Evolutionary conservation across 2,113 vertebrate genomes (phyloP).

Genomic region (Scophthalmus maximus): DNA sequence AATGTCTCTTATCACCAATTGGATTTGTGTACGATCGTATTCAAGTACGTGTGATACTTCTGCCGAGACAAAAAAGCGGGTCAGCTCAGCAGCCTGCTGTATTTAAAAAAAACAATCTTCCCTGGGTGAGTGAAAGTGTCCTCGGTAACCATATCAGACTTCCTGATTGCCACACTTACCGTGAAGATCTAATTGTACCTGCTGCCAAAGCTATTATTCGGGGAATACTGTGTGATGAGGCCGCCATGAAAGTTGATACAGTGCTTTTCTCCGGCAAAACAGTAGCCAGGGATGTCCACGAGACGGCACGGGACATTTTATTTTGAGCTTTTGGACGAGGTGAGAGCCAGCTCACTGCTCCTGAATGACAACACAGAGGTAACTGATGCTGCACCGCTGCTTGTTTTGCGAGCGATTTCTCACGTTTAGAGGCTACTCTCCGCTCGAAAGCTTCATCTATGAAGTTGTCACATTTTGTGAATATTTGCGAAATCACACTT

Average conservation of each 20-base stretch:
- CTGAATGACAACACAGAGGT: slow-evolving; percentile 29
- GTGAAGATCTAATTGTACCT: slow-evolving; percentile 50
- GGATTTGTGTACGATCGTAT: too few relatives aligned
- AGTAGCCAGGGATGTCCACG: slow-evolving; percentile 20
- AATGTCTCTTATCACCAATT: too few relatives aligned
- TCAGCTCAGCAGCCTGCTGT: too few relatives aligned
- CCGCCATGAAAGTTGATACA: slow-evolving; percentile 41
- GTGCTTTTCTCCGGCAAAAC: slow-evolving; percentile 17
- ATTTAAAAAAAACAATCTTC: not conserved
- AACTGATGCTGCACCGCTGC: slow-evolving; percentile 26
- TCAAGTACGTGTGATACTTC: too few relatives aligned
- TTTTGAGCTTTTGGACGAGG: slow-evolving; percentile 18
- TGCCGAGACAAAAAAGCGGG: too few relatives aligned
- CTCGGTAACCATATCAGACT: slow-evolving; percentile 43
- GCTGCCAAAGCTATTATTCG: slow-evolving; percentile 50
- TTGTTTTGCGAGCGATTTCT: slow-evolving; percentile 7
- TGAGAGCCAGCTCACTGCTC: slow-evolving; percentile 17
- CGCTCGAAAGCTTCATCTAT: not conserved
- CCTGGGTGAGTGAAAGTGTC: slow-evolving; percentile 26
- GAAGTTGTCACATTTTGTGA: not conserved
- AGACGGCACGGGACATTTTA: slow-evolving; percentile 3
- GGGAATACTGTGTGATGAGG: slow-evolving; percentile 17
- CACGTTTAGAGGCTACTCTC: not conserved
- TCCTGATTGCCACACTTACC: not conserved
- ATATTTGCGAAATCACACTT: not conserved